These are phyloP conservation scores for Marmota monax DNA, from an alignment of 2,113 vertebrate species.

Conservation along the genomic window DNA sequence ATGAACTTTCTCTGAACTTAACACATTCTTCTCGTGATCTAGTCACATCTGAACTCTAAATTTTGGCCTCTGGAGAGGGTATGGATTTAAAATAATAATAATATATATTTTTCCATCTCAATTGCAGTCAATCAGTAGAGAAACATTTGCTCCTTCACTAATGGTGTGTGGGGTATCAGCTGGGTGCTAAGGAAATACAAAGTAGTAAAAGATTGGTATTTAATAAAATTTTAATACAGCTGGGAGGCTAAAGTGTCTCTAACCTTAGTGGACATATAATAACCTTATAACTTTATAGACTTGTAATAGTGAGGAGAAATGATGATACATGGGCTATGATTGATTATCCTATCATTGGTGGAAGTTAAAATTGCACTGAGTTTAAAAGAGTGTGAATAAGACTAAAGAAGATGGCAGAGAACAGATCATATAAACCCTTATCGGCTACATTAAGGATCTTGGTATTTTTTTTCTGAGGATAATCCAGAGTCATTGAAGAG, in stretches of 20 bases:
- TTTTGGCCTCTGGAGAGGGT: constrained; percentile 5
- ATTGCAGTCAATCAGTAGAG: background rate
- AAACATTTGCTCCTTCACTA: constrained; percentile 42
- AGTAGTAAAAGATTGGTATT: background rate
- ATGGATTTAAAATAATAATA: background rate
- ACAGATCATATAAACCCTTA: background rate
- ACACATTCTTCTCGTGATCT: background rate
- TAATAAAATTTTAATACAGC: background rate
- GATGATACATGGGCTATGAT: background rate
- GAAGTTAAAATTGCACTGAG: background rate
- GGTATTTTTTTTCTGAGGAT: background rate
- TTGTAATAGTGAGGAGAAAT: background rate
- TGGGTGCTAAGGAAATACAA: background rate
- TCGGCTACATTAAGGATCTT: background rate
- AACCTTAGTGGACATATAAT: background rate
- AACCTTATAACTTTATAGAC: background rate
- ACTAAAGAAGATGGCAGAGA: background rate
- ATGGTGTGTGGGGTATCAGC: background rate
- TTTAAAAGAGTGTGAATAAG: background rate
- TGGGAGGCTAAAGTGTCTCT: background rate
- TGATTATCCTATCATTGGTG: background rate
- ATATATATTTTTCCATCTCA: background rate
- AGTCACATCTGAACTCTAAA: background rate
- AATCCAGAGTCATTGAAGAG: background rate
- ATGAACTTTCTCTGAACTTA: constrained; percentile 34